These are phyloP conservation scores for Trissolcus japonicus DNA, from an alignment of 2,888 invertebrate species.

Conservation along the genomic window DNA sequence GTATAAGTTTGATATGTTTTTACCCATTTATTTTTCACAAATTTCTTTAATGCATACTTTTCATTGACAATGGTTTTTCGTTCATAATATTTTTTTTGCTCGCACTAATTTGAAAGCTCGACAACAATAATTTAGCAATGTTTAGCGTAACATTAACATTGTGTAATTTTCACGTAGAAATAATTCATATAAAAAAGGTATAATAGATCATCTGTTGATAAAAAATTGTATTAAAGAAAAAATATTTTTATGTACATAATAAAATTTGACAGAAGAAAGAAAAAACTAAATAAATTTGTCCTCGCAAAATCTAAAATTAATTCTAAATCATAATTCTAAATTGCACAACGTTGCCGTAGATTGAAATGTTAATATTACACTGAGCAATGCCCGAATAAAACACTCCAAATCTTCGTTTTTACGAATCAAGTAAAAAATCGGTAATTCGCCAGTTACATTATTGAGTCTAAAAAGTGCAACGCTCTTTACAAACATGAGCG, in stretches of 20 bases:
- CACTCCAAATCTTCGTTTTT: slow-evolving; percentile 26
- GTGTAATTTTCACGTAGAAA: slow-evolving; percentile 16
- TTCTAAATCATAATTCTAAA: slow-evolving; percentile 34
- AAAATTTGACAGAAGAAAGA: slow-evolving; percentile 3
- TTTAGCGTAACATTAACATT: slow-evolving; percentile 56
- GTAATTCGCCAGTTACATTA: slow-evolving; percentile 13
- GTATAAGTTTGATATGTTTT: slow-evolving; percentile 53
- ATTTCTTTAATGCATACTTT: slow-evolving; percentile 40
- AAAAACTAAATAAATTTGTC: slow-evolving; percentile 3
- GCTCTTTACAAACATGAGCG: slow-evolving; percentile 48
- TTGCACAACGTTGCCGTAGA: slow-evolving; percentile 36
- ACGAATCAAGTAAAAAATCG: slow-evolving; percentile 20
- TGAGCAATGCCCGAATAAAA: slow-evolving; percentile 45
- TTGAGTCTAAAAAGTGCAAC: slow-evolving; percentile 30
- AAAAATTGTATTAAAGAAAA: slow-evolving; percentile 5
- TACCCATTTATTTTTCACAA: slow-evolving; percentile 50
- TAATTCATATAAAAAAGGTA: slow-evolving; percentile 10
- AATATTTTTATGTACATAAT: slow-evolving; percentile 34
- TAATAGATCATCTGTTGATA: slow-evolving; percentile 16
- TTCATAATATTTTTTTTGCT: slow-evolving; percentile 30
- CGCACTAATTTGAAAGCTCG: slow-evolving; percentile 45
- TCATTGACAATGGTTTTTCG: slow-evolving; percentile 52
- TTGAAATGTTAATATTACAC: slow-evolving; percentile 51
- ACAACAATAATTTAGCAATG: slow-evolving; percentile 52
- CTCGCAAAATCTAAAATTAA: neutral